Conservation (phyloP, 2,888 invertebrate genomes). For the Gasteruption jaculator region DNA sequence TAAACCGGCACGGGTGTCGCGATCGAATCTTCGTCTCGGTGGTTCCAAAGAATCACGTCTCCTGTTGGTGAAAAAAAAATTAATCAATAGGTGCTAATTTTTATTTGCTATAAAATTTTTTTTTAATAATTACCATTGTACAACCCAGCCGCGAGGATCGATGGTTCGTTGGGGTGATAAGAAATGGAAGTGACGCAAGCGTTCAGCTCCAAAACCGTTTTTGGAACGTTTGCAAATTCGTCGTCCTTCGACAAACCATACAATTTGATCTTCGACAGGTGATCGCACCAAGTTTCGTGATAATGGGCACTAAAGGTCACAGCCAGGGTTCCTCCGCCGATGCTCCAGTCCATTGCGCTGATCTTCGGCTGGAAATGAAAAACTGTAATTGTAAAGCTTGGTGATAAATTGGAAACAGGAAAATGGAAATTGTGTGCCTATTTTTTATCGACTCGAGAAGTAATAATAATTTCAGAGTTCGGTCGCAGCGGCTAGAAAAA, state of each 20-base stretch:
- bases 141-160: constrained; percentile 53
- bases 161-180: constrained; percentile 54
- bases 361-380: constrained; percentile 41
- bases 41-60: constrained; percentile 46
- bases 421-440: too few relatives aligned
- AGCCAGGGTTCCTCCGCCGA: constrained; percentile 42
- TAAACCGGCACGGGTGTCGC: constrained; percentile 36
- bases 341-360: constrained; percentile 43
- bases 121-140: constrained; percentile 41
- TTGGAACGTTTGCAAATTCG: constrained; percentile 30
- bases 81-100: constrained; percentile 1
- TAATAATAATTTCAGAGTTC: too few relatives aligned
- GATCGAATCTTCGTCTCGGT: constrained; percentile 35
- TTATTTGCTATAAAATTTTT: constrained; percentile 2
- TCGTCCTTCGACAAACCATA: constrained; percentile 39
- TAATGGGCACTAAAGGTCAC: constrained; percentile 34
- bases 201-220: constrained; percentile 38
- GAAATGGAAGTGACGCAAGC: constrained; percentile 51
- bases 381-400: too few relatives aligned
- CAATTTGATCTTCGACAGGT: constrained; percentile 40
- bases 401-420: too few relatives aligned
- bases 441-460: too few relatives aligned
- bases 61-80: constrained; percentile 29
- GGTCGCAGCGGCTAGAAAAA: too few relatives aligned
- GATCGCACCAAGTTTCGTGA: constrained; percentile 46